These are phyloP conservation scores for Microcebus lehilahytsara DNA, from an alignment of 2,113 vertebrate species.

Conservation along the genomic window DNA sequence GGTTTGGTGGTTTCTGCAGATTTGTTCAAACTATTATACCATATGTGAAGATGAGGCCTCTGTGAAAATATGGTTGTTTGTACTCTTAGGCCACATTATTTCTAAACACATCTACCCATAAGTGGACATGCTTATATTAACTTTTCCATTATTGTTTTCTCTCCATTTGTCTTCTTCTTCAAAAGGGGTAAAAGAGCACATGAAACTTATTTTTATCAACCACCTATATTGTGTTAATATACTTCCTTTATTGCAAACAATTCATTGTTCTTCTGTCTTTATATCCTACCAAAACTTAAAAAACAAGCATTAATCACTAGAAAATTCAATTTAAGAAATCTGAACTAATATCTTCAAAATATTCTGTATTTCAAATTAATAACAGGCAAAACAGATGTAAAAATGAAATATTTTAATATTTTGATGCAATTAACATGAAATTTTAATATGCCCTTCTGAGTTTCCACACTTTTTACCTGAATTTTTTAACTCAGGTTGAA, in stretches of 20 bases:
- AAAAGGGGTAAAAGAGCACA: not conserved
- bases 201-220: not conserved
- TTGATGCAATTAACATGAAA: not conserved
- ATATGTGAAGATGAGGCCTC: not conserved
- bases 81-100: not conserved
- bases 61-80: not conserved
- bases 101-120: not conserved
- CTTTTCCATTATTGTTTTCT: too few species aligned
- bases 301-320: not conserved
- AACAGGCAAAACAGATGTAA: not conserved
- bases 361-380: not conserved
- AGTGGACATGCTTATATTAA: too few species aligned
- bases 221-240: not conserved
- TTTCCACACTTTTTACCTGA: not conserved
- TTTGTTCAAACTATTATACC: not conserved
- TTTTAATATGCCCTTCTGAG: not conserved
- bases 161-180: too few species aligned
- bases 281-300: not conserved
- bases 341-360: not conserved
- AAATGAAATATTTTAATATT: not conserved
- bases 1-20: not conserved
- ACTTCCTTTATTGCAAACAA: not conserved
- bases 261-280: not conserved
- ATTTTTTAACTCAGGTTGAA: not conserved
- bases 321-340: slow-evolving; percentile 10